These are phyloP conservation scores for Lates calcarifer DNA, from an alignment of 2,113 vertebrate species.

Conservation along the genomic window DNA sequence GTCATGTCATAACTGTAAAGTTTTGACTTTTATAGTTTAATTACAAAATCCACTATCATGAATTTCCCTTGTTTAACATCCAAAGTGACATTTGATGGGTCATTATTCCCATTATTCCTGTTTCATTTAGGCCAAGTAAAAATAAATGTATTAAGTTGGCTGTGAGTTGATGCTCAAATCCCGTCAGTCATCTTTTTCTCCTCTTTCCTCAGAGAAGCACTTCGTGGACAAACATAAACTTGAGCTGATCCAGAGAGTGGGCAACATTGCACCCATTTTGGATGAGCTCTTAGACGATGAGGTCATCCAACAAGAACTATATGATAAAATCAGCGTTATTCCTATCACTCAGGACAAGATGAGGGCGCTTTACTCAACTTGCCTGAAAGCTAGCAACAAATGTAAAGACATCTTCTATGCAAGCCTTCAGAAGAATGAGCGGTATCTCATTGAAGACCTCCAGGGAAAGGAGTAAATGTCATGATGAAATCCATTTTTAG, in stretches of 20 bases:
- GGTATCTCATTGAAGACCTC: slow-evolving; percentile 37
- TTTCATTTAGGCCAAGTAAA: no score
- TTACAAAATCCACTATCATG: no score
- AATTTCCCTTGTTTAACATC: no score
- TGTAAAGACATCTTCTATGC: slow-evolving; percentile 40
- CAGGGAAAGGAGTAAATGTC: not conserved
- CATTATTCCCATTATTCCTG: no score
- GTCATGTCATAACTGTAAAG: no score
- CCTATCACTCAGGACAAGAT: rapidly evolving
- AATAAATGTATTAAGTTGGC: not conserved
- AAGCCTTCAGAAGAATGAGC: not conserved
- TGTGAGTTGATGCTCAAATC: not conserved
- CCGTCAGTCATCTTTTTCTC: not conserved
- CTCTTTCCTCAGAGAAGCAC: slow-evolving; percentile 12
- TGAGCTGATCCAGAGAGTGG: slow-evolving; percentile 38
- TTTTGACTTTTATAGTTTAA: no score
- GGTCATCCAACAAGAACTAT: not conserved
- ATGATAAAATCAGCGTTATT: not conserved
- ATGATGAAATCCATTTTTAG: not conserved
- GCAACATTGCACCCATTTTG: slow-evolving; percentile 35
- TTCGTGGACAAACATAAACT: slow-evolving; percentile 59
- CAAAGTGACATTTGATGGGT: no score
- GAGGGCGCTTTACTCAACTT: not conserved
- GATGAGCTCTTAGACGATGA: slow-evolving; percentile 32
- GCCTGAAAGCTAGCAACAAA: rapidly evolving